Evolutionary conservation across 92 coral and sea anemone species (phyloP).

Genomic region (Scolanthus callimorphus): DNA sequence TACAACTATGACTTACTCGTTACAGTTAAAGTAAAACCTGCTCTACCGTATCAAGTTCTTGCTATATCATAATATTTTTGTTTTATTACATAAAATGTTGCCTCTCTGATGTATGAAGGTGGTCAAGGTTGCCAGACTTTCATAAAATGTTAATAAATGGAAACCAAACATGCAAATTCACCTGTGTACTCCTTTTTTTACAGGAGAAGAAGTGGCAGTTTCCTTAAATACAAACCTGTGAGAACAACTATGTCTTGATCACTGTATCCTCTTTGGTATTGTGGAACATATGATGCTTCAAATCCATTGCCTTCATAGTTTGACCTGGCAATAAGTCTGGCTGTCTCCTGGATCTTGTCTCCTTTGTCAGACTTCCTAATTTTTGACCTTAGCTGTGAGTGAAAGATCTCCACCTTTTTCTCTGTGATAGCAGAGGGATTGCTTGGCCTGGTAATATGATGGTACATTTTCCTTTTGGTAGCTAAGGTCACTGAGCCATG

Average conservation of each 20-base stretch:
- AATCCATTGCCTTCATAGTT: constrained; percentile 35
- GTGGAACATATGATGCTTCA: constrained; percentile 46
- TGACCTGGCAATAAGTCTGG: constrained; percentile 37
- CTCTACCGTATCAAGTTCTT: no score
- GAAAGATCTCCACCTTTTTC: constrained; percentile 64
- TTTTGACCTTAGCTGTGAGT: constrained; percentile 41
- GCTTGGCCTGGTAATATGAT: constrained; percentile 20
- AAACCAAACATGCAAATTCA: no score
- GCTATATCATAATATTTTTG: no score
- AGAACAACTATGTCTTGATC: constrained; percentile 52
- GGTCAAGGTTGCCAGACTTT: no score
- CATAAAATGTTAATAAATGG: no score
- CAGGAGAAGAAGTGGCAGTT: no score
- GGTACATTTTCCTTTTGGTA: constrained; percentile 40
- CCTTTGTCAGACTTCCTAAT: constrained; percentile 35
- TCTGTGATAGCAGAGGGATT: constrained; percentile 43
- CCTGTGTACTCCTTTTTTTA: no score
- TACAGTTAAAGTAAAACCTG: no score
- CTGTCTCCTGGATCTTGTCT: constrained; percentile 48
- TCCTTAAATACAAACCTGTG: no score
- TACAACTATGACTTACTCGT: no score
- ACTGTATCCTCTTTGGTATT: constrained; percentile 47
- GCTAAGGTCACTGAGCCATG: constrained; percentile 46
- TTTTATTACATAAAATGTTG: no score
- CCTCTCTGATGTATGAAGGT: no score